Conservation (phyloP, 2,888 invertebrate genomes). For the Agelastica alni region DNA sequence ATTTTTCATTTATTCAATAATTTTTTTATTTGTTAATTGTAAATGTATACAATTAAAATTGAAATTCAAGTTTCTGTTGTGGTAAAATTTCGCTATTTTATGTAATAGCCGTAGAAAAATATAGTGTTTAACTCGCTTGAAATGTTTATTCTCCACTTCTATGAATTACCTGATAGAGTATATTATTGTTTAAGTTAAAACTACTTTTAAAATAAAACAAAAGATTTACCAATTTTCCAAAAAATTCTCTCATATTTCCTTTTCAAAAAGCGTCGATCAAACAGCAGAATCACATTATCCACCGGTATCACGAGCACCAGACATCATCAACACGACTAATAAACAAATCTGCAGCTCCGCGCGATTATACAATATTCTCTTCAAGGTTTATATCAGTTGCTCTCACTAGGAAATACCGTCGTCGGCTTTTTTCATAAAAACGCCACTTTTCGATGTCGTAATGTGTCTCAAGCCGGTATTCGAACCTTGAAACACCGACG, state of each 20-base stretch:
- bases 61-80: too few relatives aligned
- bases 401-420: conserved; percentile 21
- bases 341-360: conserved; percentile 13
- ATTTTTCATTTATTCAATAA: too few relatives aligned
- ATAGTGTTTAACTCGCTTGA: too few relatives aligned
- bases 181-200: background rate
- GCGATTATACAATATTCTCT: conserved; percentile 17
- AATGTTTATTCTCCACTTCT: too few relatives aligned
- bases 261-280: background rate
- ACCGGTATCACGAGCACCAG: conserved; percentile 12
- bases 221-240: background rate
- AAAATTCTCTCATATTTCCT: conserved; percentile 4
- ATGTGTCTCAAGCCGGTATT: conserved; percentile 8
- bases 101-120: too few relatives aligned
- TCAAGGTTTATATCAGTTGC: conserved; percentile 18
- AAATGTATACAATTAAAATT: too few relatives aligned
- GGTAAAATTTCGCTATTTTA: too few relatives aligned
- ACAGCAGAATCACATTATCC: conserved; percentile 10
- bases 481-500: too few relatives aligned
- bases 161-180: too few relatives aligned
- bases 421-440: conserved; percentile 7
- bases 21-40: too few relatives aligned
- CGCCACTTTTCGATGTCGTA: conserved; percentile 13
- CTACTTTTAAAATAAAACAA: background rate
- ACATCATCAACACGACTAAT: conserved; percentile 14